These are phyloP conservation scores for Aspidapion aeneum DNA, from an alignment of 2,888 invertebrate species.

Conservation along the genomic window DNA sequence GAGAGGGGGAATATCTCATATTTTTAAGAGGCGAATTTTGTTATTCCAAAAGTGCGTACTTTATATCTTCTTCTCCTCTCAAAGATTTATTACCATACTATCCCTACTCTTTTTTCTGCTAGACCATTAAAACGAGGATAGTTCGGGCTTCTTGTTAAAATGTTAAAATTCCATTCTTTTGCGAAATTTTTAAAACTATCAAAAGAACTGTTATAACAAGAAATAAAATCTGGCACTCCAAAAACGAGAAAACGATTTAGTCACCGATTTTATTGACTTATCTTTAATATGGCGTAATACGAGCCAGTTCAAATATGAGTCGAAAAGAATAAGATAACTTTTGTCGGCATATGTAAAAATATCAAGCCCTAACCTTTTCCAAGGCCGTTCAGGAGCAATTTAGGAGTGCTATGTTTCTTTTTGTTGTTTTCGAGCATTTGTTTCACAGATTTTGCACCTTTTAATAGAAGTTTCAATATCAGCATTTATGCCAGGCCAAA, in stretches of 20 bases:
- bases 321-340: neutral
- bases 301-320: neutral
- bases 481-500: slow-evolving; percentile 20
- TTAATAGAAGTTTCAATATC: neutral
- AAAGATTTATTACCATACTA: neutral
- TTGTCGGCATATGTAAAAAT: neutral
- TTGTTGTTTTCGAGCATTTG: neutral
- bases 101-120: neutral
- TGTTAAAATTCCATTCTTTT: slow-evolving; percentile 1
- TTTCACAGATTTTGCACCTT: neutral
- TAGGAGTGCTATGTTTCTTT: neutral
- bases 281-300: too few relatives aligned
- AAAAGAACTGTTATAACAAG: neutral
- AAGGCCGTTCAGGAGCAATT: neutral
- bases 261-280: neutral
- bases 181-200: neutral
- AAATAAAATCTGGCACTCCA: neutral
- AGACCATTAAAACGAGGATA: neutral
- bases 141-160: slow-evolving; percentile 1
- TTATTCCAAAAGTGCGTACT: neutral
- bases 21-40: neutral
- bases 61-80: neutral
- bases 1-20: neutral
- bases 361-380: slow-evolving; percentile 1
- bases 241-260: neutral